Evolutionary conservation across 2,797 vertebrate genomes (phyloP).

Genomic region (Enteromius trimaculatus): DNA sequence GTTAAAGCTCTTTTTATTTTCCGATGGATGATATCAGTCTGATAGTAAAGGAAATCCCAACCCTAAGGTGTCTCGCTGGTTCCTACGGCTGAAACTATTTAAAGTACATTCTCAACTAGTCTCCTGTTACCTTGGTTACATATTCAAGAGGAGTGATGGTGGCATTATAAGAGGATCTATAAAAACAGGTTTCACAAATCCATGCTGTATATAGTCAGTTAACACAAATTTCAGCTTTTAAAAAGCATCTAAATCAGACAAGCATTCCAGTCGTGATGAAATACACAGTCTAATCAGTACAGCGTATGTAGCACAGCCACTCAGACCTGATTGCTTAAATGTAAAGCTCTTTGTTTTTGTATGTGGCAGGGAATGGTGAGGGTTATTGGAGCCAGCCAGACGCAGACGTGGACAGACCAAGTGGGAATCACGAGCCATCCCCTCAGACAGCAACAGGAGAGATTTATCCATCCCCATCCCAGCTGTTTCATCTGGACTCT

Average conservation of each 20-base stretch:
- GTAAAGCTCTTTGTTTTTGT: slow-evolving; percentile 21
- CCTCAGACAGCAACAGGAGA: slow-evolving; percentile 44
- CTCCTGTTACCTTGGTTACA: slow-evolving; percentile 50
- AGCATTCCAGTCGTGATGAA: background rate
- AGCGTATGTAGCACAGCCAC: background rate
- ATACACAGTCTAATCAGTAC: background rate
- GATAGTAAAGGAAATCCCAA: slow-evolving; percentile 2
- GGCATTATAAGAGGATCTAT: slow-evolving; percentile 10
- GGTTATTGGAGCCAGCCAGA: slow-evolving; percentile 55
- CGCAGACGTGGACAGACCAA: slow-evolving; percentile 58
- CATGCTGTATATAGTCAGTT: background rate
- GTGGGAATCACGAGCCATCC: slow-evolving; percentile 49
- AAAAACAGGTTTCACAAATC: background rate
- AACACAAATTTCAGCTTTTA: background rate
- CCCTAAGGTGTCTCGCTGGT: background rate
- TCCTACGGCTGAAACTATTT: slow-evolving; percentile 34
- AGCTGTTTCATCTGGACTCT: slow-evolving; percentile 46
- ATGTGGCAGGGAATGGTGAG: slow-evolving; percentile 66
- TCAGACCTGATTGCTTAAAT: background rate
- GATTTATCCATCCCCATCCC: slow-evolving; percentile 30
- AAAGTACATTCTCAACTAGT: slow-evolving; percentile 40
- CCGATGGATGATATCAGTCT: background rate
- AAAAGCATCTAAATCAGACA: background rate
- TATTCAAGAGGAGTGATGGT: slow-evolving; percentile 19
- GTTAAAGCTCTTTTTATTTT: background rate